Evolutionary conservation across 2,888 invertebrate genomes (phyloP), one percentile per base, ranked within the genome.

Genomic region (Rhagonycha fulva): DNA sequence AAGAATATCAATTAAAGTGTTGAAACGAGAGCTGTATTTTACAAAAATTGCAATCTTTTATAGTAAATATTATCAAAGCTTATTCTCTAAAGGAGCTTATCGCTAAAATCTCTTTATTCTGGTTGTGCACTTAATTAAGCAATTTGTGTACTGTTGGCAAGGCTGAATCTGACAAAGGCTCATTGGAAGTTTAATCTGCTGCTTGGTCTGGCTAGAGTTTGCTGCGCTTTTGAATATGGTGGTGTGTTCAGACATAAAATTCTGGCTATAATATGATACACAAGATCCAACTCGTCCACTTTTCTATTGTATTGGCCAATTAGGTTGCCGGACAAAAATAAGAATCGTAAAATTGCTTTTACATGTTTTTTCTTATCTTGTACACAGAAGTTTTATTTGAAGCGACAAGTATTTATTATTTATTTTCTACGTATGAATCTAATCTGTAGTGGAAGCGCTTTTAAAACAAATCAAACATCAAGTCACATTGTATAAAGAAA

Each of bases 51-150:
- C 71, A 26, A 62, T 70, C 69, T 74, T 77, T 77, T 77, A 70
- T 70, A 77, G 32, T 60, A 79, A 77, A 74, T 73, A 72, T 77
- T 78, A 78, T 81, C 81, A 81, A 82, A 81, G 79, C 76, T 68
- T 75, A 79, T 77, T 79, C 79, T 80, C 80, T 75, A 81, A 81
- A 80, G 78, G 77, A 75, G 72, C 76, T 80, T 79, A 77, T 76
- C 79, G 81, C 79, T 80, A 73, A 75, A 79, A 78, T 80, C 81
- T 80, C 82, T 82, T 82, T 82, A 79, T 80, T 80, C 81, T 82
- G 81, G 82, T 79, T 79, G 79, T 81, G 76, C 81, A 82, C 83
- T 83, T 83, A 82, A 83, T 83, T 83, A 83, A 83, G 81, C 83
- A 82, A 82, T 82, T 82, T 81, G 79, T 80, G 81, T 80, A 82